A percentile compares a stretch with the other conserved stretches of the same genome.
Evolutionary conservation across 2,113 vertebrate genomes (phyloP).

Genomic region (Formicarius rufipectus): DNA sequence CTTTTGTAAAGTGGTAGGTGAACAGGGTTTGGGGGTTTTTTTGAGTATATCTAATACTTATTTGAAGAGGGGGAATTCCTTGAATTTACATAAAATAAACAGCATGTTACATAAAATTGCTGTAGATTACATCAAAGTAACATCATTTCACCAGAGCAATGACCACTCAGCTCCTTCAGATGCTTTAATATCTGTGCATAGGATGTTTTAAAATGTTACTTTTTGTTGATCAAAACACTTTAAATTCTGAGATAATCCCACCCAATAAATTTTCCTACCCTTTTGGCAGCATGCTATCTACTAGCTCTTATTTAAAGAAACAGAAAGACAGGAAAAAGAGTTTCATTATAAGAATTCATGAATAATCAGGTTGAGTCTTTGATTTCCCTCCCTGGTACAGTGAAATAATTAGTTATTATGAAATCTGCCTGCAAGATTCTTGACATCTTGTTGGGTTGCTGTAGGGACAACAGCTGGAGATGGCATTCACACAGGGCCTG

Average conservation of each 20-base stretch:
- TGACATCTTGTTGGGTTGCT: neutral
- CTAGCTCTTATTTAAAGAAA: neutral
- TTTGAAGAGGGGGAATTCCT: neutral
- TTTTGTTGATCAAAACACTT: neutral
- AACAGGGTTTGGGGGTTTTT: fast-evolving
- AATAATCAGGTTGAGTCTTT: neutral
- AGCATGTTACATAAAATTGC: neutral
- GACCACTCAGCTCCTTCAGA: neutral
- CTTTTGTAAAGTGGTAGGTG: neutral
- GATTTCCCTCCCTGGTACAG: neutral
- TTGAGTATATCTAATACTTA: neutral
- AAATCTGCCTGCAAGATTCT: neutral
- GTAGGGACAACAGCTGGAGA: neutral
- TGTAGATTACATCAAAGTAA: neutral
- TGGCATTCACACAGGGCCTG: neutral
- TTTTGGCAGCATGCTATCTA: neutral
- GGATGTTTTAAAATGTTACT: neutral
- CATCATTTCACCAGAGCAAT: neutral
- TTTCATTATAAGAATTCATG: neutral
- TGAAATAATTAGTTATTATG: neutral
- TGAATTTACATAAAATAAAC: neutral
- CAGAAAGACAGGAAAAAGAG: neutral
- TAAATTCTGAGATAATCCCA: neutral
- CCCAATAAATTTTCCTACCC: neutral
- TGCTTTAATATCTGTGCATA: neutral